These are phyloP conservation scores for Diabrotica virgifera DNA, from an alignment of 1,140 invertebrate species.

Conservation along the genomic window DNA sequence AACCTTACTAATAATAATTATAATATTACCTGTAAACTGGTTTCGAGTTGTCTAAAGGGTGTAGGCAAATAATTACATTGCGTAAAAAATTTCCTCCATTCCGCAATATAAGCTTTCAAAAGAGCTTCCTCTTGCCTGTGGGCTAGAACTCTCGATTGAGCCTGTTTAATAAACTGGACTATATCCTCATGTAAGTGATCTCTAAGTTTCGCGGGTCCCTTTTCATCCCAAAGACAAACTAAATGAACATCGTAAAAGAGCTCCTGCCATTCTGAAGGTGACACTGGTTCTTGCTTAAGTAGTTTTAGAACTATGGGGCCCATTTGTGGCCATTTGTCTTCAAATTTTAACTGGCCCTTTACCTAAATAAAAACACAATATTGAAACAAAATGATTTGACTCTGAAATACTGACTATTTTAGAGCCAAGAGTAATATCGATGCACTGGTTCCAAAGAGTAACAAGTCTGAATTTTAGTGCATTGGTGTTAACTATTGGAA, in stretches of 20 bases:
- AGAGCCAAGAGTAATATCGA: too few relatives aligned
- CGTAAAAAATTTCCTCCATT: conserved; percentile 97
- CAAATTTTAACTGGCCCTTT: conserved; percentile 73
- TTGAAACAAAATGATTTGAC: neutral
- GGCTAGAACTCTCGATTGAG: conserved; percentile 82
- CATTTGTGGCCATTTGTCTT: conserved; percentile 95
- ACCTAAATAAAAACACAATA: conserved; percentile 47
- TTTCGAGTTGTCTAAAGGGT: conserved; percentile 91
- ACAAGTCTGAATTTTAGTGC: too few relatives aligned
- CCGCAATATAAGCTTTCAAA: conserved; percentile 91
- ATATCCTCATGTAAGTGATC: conserved; percentile 90
- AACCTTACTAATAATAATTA: neutral
- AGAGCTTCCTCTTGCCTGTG: conserved; percentile 93
- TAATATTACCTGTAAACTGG: conserved; percentile 48
- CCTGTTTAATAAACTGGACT: conserved; percentile 91
- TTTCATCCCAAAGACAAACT: conserved; percentile 95
- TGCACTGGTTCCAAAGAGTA: too few relatives aligned
- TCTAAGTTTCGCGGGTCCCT: conserved; percentile 83
- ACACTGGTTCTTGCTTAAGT: conserved; percentile 88
- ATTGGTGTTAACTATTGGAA: too few relatives aligned
- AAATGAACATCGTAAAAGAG: conserved; percentile 93
- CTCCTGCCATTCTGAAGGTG: conserved; percentile 95
- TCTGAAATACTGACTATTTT: too few relatives aligned
- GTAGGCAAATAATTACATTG: conserved; percentile 96
- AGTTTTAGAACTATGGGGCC: conserved; percentile 89